Evolutionary conservation across 64 coral and sea anemone species (phyloP).

Genomic region (Montipora efflorescens): DNA sequence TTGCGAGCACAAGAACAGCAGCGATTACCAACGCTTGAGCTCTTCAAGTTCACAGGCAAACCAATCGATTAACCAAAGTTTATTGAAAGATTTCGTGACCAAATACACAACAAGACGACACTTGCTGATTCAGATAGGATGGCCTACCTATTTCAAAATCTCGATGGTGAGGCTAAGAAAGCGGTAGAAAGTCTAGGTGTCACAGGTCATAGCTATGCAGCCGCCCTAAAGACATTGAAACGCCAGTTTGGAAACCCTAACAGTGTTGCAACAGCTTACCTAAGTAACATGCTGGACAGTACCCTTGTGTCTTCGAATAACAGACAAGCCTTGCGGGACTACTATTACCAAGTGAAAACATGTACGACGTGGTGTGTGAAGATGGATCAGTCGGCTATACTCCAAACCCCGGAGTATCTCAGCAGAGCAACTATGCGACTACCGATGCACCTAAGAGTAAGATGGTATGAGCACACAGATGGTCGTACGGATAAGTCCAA

Average conservation of each 20-base stretch:
- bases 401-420: background rate
- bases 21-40: background rate
- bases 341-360: background rate
- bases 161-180: conserved; percentile 1
- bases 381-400: conserved; percentile 4
- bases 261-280: conserved; percentile 21
- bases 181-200: conserved; percentile 38
- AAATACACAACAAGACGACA: conserved; percentile 35
- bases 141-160: conserved; percentile 1
- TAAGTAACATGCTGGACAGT: background rate
- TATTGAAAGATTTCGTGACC: conserved; percentile 17
- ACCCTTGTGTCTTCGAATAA: background rate
- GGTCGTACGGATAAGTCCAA: too few species aligned
- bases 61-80: background rate
- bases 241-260: conserved; percentile 12
- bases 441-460: too few species aligned
- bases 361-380: conserved; percentile 3
- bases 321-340: background rate
- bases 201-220: conserved; percentile 3
- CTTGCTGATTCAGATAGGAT: conserved; percentile 42
- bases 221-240: conserved; percentile 22
- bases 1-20: background rate
- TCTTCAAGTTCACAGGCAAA: background rate
- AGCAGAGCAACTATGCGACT: too few species aligned
- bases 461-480: too few species aligned